phyloP scores from a whole-genome alignment of 2,888 invertebrate genomes.

The Idaea aversata region DNA sequence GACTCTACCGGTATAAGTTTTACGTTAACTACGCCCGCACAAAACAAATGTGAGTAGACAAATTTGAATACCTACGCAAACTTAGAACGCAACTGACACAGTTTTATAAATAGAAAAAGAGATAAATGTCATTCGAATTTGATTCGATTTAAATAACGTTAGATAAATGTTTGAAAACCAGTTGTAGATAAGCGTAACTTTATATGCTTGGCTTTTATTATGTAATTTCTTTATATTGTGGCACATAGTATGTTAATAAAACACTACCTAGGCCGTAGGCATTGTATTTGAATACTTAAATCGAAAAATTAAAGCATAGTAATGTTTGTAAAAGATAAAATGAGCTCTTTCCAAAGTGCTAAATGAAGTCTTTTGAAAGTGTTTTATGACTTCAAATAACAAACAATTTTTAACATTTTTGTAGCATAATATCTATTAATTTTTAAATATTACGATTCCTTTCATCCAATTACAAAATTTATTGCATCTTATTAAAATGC shows the following conservation, averaged over 20 bases:
- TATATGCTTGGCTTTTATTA: not conserved
- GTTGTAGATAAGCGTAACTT: not conserved
- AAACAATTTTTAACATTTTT: no score
- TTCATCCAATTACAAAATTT: no score
- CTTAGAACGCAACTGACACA: conserved; percentile 31
- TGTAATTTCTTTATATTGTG: not conserved
- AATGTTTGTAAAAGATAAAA: no score
- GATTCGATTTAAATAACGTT: conserved; percentile 17
- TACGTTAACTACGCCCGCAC: conserved; percentile 54
- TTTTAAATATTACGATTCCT: no score
- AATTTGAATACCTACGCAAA: conserved; percentile 53
- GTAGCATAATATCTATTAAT: no score
- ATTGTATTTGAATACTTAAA: not conserved
- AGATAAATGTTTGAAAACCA: conserved; percentile 9
- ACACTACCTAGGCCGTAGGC: not conserved
- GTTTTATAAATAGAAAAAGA: conserved; percentile 29
- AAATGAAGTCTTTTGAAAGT: no score
- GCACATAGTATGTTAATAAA: not conserved
- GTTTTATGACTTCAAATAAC: no score
- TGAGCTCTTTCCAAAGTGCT: no score
- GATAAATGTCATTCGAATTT: conserved; percentile 20
- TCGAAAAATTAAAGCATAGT: no score
- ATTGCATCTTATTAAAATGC: no score
- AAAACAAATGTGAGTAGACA: conserved; percentile 64
- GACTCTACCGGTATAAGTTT: conserved; percentile 53